Evolutionary conservation across 2,797 vertebrate species (phyloP), one percentile per base, ranked within the genome.

Genomic region (Acanthis flammea): DNA sequence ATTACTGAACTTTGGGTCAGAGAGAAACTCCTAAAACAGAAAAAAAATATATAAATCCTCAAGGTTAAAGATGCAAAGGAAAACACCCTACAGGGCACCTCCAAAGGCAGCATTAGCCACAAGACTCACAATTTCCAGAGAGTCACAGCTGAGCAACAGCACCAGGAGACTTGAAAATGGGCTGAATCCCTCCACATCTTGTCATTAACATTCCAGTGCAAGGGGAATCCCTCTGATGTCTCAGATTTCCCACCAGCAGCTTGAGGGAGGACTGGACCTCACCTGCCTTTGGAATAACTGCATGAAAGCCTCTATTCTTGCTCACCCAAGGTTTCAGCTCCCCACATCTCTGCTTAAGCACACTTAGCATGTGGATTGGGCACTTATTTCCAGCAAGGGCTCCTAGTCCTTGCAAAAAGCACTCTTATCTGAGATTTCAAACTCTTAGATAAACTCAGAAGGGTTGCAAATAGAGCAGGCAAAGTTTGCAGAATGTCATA

Each of bases 1-100:
- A 97, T 99, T 98, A 7, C 98, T 98, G 97, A 99, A 99, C 96
- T 99, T 99, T 88, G 99, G 99, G 97, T 99, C 99, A 94, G 98
- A 99, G 96, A 99, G 97, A 91, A 98, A 99, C 94, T 99, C 99
- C 99, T 99, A 65, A 28, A 73, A 76, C 10, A 77, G 86, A 35
- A 31, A 45, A 63, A 54, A 19, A 14, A 15, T 18, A 17, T 41
- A 53, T 24, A 50, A 17, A 72, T 33, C 51, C 45, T 19, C 25
- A n/a, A 76, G 60, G 60, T 88, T 74, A 90, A 75, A 51, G 33
- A 35, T 19, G 23, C 3, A 68, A 82, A 79, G 42, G 25, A 58
- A 67, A 58, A 53, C 23, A 61, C 30, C 25, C 15, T 28, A 24
- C 11, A 91, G 41, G 51, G 23, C 35, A 78, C 0, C 3, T 24